Evolutionary conservation across 2,888 invertebrate genomes (phyloP), one percentile per base, ranked within the genome.

Genomic region (Pachliopta kotzebuea): DNA sequence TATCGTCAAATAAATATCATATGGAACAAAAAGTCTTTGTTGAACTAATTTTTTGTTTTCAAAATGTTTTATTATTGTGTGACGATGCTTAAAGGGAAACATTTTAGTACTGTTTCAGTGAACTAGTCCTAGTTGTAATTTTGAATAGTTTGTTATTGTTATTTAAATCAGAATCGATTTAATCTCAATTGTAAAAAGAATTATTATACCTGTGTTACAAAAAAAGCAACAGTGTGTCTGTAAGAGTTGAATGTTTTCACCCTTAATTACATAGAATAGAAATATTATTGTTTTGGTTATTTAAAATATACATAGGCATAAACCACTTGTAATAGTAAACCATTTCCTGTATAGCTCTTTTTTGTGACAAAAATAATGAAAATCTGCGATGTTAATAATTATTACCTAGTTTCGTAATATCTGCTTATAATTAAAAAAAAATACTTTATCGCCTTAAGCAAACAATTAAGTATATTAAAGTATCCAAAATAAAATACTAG

Each of bases 61-160:
- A 18, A 45, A 7, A 4, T 18, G n/a, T 45, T 45, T 45, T 45
- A 45, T 45, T 45, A n/a, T 18, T 45, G 18, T 45, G 6, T 45
- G 45, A 45, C 45, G 11, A 45, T 45, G n/a, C 45, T 45, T 45
- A n/a, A 45, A 45, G 7, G 45, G 8, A 45, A 45, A 45, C 18
- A 1, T 45, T 63, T 63, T 55, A 60, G n/a, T 57, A 57, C 55
- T 60, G 61, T 65, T 61, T 26, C 54, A 52, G 7, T 56, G 60
- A 54, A 65, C 65, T 65, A 65, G 65, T 65, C 65, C 29, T 65
- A 65, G 65, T 65, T 56, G 50, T 64, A 64, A 64, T 60, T 23
- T 60, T 21, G 14, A 7, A 45, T 45, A 45, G 45, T 18, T 24
- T 60, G 6, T 24, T 37, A 55, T 24, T 45, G 50, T 45, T 45